phyloP scores from a whole-genome alignment of 2,797 vertebrate species.

The Sebastes trivittatus region DNA sequence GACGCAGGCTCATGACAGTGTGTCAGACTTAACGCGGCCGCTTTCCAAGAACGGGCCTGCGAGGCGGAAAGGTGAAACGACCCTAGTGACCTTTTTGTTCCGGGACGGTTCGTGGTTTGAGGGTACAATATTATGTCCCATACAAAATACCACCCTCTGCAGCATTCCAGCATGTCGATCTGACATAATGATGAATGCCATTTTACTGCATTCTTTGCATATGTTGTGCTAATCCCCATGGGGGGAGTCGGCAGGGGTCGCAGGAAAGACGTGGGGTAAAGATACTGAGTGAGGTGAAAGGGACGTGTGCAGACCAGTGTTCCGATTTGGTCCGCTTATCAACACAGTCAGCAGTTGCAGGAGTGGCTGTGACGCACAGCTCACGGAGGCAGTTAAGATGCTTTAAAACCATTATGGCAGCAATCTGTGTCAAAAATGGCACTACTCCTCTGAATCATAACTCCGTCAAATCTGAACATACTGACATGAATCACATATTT shows the following conservation, averaged over 20 bases:
- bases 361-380: background rate
- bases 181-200: background rate
- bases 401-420: background rate
- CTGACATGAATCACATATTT: background rate
- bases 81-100: background rate
- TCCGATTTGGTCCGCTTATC: background rate
- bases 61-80: background rate
- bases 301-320: background rate
- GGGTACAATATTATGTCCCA: background rate
- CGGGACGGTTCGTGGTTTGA: background rate
- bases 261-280: background rate
- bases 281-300: background rate
- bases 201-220: background rate
- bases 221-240: background rate
- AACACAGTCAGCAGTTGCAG: background rate
- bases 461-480: background rate
- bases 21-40: conserved; percentile 28
- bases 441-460: background rate
- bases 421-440: background rate
- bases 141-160: background rate
- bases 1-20: conserved; percentile 1
- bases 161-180: background rate
- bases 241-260: background rate
- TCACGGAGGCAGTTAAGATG: background rate
- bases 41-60: conserved; percentile 1